A percentile compares a stretch with the other conserved stretches of the same genome.
These are phyloP conservation scores for Hydrophis major DNA, from an alignment of 2,797 vertebrate species.

Conservation along the genomic window DNA sequence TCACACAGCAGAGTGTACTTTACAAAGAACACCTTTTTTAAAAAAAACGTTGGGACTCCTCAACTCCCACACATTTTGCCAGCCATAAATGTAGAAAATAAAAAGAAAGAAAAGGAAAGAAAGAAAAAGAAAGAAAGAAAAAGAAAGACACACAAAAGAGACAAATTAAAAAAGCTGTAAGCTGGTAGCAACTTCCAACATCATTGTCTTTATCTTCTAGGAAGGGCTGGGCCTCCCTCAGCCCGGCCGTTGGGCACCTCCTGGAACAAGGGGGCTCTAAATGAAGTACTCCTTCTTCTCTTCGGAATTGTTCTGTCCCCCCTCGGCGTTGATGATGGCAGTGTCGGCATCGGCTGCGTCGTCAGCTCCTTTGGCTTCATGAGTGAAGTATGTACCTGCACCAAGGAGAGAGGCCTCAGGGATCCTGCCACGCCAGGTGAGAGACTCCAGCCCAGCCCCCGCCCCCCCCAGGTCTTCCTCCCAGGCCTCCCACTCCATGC, in stretches of 20 bases:
- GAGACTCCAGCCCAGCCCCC: neutral
- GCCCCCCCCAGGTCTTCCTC: neutral
- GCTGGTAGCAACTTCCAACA: constrained; percentile 73
- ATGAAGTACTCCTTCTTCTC: constrained; percentile 99
- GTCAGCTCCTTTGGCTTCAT: constrained; percentile 99
- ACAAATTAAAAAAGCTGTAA: constrained; percentile 59
- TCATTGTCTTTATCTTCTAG: constrained; percentile 75
- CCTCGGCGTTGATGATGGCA: constrained; percentile 99
- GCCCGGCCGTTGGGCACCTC: constrained; percentile 74
- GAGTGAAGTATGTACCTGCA: constrained; percentile 98
- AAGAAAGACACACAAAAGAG: constrained; percentile 22
- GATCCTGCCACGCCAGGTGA: constrained; percentile 33
- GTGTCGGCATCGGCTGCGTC: constrained; percentile 98
- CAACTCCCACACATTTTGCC: constrained; percentile 71
- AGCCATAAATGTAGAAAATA: constrained; percentile 71
- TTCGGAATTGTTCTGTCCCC: constrained; percentile 97
- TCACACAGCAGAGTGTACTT: constrained; percentile 91
- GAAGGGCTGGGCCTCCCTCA: constrained; percentile 63
- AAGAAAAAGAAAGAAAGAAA: constrained; percentile 10
- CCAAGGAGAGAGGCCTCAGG: constrained; percentile 45
- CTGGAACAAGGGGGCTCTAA: constrained; percentile 81
- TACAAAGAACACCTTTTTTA: constrained; percentile 82
- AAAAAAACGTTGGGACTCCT: constrained; percentile 75
- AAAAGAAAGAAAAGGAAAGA: constrained; percentile 1
- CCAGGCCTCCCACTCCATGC: neutral